A percentile compares a stretch with the other conserved stretches of the same genome.
Conservation (phyloP, 2,888 invertebrate species). For the Rotaria socialis region DNA sequence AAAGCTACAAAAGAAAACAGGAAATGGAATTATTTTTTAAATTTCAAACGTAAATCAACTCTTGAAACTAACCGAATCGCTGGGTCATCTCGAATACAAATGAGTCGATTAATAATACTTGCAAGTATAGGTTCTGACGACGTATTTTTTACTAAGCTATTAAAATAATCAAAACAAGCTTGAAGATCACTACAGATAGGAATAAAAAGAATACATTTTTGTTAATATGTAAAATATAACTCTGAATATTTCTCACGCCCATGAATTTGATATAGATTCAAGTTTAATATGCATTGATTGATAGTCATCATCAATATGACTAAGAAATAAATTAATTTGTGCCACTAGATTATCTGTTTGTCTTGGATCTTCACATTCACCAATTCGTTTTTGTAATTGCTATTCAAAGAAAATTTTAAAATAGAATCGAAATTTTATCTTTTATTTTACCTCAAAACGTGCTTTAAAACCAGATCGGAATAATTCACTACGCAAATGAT, state of each 20-base stretch:
- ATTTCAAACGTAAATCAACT: too few relatives aligned
- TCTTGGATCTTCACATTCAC: background rate
- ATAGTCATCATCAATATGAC: slow-evolving; percentile 18
- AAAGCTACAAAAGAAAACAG: background rate
- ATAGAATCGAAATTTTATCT: too few relatives aligned
- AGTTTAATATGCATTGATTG: slow-evolving; percentile 35
- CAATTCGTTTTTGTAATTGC: background rate
- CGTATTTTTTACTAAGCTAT: background rate
- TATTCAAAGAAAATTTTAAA: background rate
- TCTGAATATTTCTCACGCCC: background rate
- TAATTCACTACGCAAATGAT: slow-evolving; percentile 36
- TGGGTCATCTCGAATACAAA: slow-evolving; percentile 33
- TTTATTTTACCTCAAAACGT: background rate
- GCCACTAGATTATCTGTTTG: background rate
- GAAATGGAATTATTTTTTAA: too few relatives aligned
- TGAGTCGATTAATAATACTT: slow-evolving; percentile 3
- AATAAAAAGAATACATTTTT: too few relatives aligned
- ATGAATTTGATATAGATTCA: background rate
- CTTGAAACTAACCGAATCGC: background rate
- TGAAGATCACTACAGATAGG: background rate
- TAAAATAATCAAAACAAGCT: slow-evolving; percentile 35
- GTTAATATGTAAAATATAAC: background rate
- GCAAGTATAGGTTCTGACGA: background rate
- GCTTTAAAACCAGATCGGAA: slow-evolving; percentile 8
- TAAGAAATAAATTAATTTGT: slow-evolving; percentile 25